Base-by-base conservation (phyloP, 2,797 vertebrate genomes). In the Bothrops alternatus region DNA sequence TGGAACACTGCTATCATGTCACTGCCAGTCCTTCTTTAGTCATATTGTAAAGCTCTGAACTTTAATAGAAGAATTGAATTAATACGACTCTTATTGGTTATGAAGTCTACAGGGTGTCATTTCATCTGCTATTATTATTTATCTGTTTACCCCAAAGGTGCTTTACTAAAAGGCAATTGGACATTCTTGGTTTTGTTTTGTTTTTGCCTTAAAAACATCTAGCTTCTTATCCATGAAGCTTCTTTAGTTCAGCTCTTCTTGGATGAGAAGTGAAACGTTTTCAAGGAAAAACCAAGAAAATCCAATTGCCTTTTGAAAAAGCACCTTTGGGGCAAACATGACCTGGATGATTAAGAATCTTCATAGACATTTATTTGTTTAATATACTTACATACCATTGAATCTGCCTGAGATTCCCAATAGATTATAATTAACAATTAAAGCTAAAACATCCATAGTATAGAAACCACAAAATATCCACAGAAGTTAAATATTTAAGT, bases 1-100 rank as follows among this genome's bases (percentile, higher is more conserved):
- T 18, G 65, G 14, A 73, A 73, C 65, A 32, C 65, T 69, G 13
- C 2, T 73, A 73, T 32, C n/a, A 73, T 18, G 65, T 73, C 65
- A 32, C 7, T n/a, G 14, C 63, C n/a, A n/a, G 1, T 65, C 28
- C n/a, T 18, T 37, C 65, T 69, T 69, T 69, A 32, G 4, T 20
- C 14, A 25, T 28, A 11, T 28, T 91, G 47, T n/a, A 87, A 78
- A 85, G 28, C 8, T 92, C 69, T 85, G 28, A 85, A 58, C 26
- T 89, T 85, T 55, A 63, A 50, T 50, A 42, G 55, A 85, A 89
- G 47, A n/a, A 92, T 42, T n/a, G 57, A 92, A 89, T 92, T 47
- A 92, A 89, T 32, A 60, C 20, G 56, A 85, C n/a, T 50, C 63
- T 78, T 69, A 26, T 16, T 16, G 85, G 57, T 60, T 88, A 60